These are phyloP conservation scores for Sebastiscus albofasciatus DNA, from an alignment of 2,797 vertebrate genomes.

Conservation along the genomic window DNA sequence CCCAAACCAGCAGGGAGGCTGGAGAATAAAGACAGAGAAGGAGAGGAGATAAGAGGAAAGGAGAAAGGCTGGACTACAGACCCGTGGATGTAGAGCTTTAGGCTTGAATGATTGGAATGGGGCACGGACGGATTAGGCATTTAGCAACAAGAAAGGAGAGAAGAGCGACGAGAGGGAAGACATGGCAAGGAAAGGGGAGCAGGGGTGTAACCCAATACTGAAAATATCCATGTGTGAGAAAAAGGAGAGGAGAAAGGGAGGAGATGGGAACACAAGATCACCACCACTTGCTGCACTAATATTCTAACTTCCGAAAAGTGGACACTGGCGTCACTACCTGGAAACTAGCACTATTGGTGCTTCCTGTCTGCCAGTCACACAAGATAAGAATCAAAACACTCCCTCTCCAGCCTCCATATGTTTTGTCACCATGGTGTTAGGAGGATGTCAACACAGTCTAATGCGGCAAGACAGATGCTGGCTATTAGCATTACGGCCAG, in stretches of 20 bases:
- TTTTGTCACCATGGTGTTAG: constrained; percentile 80
- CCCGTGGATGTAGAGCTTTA: constrained; percentile 37
- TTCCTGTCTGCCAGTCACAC: constrained; percentile 23
- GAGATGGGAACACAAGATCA: constrained; percentile 4
- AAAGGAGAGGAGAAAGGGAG: background rate
- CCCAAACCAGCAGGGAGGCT: constrained; percentile 39
- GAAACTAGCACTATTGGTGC: background rate
- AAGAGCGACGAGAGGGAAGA: constrained; percentile 16
- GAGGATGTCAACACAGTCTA: constrained; percentile 73
- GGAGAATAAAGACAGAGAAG: constrained; percentile 4
- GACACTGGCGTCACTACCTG: background rate
- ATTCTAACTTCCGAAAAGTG: constrained; percentile 9
- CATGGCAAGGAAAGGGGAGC: background rate
- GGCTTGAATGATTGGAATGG: constrained; percentile 49
- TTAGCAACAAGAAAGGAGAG: constrained; percentile 40
- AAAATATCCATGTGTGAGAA: constrained; percentile 54
- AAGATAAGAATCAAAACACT: constrained; percentile 33
- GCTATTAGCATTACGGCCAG: constrained; percentile 60
- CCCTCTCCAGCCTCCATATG: constrained; percentile 49
- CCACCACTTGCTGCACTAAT: background rate
- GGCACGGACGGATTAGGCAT: constrained; percentile 52
- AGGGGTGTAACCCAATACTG: constrained; percentile 1
- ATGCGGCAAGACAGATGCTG: constrained; percentile 70
- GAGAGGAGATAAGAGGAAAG: constrained; percentile 4
- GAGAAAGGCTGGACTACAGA: constrained; percentile 12